These are phyloP conservation scores for Sarcophaga subvicina DNA, from an alignment of 2,888 invertebrate genomes.

Conservation along the genomic window DNA sequence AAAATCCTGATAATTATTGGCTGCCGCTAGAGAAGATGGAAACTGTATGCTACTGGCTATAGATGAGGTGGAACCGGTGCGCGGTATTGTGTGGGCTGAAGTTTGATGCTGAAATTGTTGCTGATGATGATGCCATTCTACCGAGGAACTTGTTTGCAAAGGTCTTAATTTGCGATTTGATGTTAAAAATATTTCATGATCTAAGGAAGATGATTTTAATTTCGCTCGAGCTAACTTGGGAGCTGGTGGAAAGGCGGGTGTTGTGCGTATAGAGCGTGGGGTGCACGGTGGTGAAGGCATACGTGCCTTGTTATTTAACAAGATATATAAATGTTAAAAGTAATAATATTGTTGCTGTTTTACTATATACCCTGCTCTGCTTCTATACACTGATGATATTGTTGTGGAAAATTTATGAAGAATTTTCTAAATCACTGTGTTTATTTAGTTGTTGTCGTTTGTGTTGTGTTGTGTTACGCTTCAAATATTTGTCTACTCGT, in stretches of 20 bases:
- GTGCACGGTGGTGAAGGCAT: constrained; percentile 69
- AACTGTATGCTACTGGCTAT: constrained; percentile 76
- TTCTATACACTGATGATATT: too few species aligned
- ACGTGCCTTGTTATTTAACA: constrained; percentile 27
- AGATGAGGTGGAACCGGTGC: constrained; percentile 78
- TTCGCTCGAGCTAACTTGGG: constrained; percentile 70
- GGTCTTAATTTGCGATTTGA: constrained; percentile 72
- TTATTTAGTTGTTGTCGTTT: background rate
- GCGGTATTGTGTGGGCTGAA: constrained; percentile 73
- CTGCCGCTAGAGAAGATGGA: constrained; percentile 69
- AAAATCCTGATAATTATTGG: constrained; percentile 79
- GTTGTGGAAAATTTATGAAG: too few species aligned
- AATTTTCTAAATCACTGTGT: background rate
- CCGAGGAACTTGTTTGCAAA: constrained; percentile 63
- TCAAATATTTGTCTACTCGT: constrained; percentile 31
- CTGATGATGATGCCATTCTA: constrained; percentile 74
- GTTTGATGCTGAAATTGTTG: constrained; percentile 64
- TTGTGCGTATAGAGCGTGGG: constrained; percentile 66
- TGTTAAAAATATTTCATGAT: constrained; percentile 76
- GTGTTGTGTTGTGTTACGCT: constrained; percentile 38
- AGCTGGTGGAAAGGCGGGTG: constrained; percentile 59
- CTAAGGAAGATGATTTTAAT: constrained; percentile 77
- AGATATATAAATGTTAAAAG: constrained; percentile 5
- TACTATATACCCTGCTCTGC: too few species aligned
- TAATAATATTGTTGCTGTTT: constrained; percentile 6